A percentile compares a stretch with the other conserved stretches of the same genome.
Evolutionary conservation across 2,113 vertebrate species (phyloP).

Genomic region (Phoxinus phoxinus): DNA sequence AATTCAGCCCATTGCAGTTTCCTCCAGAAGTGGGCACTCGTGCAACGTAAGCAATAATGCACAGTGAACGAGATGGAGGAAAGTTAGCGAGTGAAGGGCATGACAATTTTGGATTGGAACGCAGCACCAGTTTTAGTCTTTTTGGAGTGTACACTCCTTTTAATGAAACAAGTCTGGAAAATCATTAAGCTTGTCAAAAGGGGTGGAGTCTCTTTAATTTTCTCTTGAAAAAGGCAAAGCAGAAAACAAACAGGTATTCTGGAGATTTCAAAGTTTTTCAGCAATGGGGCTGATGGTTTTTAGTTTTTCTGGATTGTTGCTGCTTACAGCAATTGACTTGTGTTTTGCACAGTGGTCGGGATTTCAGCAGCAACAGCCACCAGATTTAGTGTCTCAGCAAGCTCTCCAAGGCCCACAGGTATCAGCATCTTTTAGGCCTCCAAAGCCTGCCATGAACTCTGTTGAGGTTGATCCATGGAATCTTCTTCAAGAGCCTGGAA

Average conservation of each 20-base stretch:
- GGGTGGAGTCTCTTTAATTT: background rate
- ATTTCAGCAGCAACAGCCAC: background rate
- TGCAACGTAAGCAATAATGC: too few relatives aligned
- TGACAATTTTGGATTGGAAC: too few relatives aligned
- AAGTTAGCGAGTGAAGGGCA: too few relatives aligned
- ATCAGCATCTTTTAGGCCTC: background rate
- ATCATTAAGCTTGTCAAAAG: constrained; percentile 2
- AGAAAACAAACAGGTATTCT: fast-evolving
- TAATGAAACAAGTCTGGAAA: constrained; percentile 16
- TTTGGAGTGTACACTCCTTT: background rate
- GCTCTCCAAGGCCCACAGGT: too few relatives aligned
- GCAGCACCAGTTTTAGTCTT: background rate
- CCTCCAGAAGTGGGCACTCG: too few relatives aligned
- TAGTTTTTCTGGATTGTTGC: background rate
- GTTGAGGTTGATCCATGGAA: background rate
- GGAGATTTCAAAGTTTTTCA: background rate
- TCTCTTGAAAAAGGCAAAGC: background rate
- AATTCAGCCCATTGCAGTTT: too few relatives aligned
- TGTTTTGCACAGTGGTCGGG: background rate
- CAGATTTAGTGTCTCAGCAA: too few relatives aligned
- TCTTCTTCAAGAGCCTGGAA: background rate
- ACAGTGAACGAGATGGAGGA: too few relatives aligned
- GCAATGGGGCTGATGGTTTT: background rate
- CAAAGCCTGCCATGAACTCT: background rate
- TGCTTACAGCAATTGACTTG: background rate